Conservation (phyloP, 2,113 vertebrate genomes). For the Lethenteron camtschaticum region DNA sequence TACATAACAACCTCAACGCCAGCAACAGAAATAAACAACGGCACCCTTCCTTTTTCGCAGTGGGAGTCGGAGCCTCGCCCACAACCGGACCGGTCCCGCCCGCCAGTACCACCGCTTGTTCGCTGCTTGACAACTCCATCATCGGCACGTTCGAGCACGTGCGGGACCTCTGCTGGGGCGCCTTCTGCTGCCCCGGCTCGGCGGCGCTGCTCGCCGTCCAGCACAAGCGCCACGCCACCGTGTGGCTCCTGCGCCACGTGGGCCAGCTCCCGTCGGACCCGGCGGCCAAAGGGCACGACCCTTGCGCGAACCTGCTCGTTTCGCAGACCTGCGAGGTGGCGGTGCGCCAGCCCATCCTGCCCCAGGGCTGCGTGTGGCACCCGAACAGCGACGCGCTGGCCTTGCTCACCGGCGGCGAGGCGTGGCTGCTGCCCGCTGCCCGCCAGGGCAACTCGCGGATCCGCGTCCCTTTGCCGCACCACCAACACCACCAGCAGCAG, state of each 20-base stretch:
- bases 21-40: too few species aligned
- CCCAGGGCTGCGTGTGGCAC: slow-evolving; percentile 82
- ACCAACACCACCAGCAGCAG: too few species aligned
- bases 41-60: too few species aligned
- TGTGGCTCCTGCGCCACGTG: slow-evolving; percentile 59
- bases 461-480: too few species aligned
- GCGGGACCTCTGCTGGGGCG: slow-evolving; percentile 58
- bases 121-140: slow-evolving; percentile 54
- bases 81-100: too few species aligned
- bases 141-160: slow-evolving; percentile 73
- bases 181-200: slow-evolving; percentile 20
- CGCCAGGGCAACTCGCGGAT: slow-evolving; percentile 34
- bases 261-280: slow-evolving; percentile 18
- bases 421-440: slow-evolving; percentile 44
- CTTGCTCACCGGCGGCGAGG: slow-evolving; percentile 48
- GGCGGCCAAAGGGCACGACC: too few species aligned
- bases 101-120: too few species aligned
- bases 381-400: slow-evolving; percentile 47
- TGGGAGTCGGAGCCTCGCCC: too few species aligned
- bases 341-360: slow-evolving; percentile 46
- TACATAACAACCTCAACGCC: too few species aligned
- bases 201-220: slow-evolving; percentile 57
- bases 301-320: slow-evolving; percentile 36
- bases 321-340: slow-evolving; percentile 61
- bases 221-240: slow-evolving; percentile 49